Percentiles rank a stretch among this genome's conserved stretches.
These are phyloP conservation scores for Xestoiulus laeticollis DNA, from an alignment of 2,888 invertebrate genomes.

Conservation along the genomic window DNA sequence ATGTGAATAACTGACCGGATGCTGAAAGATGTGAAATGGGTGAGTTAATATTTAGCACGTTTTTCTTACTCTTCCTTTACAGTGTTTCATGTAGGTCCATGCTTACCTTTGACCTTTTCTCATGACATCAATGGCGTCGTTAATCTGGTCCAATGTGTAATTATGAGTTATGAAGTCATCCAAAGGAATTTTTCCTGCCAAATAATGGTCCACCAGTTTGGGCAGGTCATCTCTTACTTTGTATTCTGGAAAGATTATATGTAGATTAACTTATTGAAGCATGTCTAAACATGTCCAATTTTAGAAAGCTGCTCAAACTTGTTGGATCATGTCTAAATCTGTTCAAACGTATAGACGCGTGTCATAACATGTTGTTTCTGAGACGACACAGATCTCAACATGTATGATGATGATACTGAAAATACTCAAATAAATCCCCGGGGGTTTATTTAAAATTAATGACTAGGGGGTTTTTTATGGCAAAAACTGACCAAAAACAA, in stretches of 20 bases:
- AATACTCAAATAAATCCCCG: no score
- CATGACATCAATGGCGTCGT: slow-evolving; percentile 51
- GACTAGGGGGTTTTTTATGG: no score
- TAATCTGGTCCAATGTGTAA: slow-evolving; percentile 46
- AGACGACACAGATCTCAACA: no score
- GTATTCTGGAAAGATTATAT: slow-evolving; percentile 45
- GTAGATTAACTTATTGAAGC: no score
- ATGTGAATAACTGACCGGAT: slow-evolving; percentile 48
- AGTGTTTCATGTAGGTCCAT: background rate
- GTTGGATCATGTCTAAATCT: no score
- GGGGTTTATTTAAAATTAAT: no score
- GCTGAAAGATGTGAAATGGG: slow-evolving; percentile 3
- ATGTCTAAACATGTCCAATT: no score
- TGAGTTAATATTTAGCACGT: background rate
- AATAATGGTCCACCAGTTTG: slow-evolving; percentile 47
- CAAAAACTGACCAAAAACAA: no score
- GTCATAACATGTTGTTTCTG: no score
- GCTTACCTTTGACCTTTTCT: slow-evolving; percentile 51
- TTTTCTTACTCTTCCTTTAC: background rate
- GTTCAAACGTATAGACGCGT: background rate
- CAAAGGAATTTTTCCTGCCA: slow-evolving; percentile 49
- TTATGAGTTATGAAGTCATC: slow-evolving; percentile 52
- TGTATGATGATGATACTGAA: no score
- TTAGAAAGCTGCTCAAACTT: no score
- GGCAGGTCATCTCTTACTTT: slow-evolving; percentile 51